Percentiles rank a stretch among this genome's conserved stretches.
Evolutionary conservation across 30 jellyfish, hydroid and myxozoan genomes (phyloP).

Genomic region (Aurelia coerulea): DNA sequence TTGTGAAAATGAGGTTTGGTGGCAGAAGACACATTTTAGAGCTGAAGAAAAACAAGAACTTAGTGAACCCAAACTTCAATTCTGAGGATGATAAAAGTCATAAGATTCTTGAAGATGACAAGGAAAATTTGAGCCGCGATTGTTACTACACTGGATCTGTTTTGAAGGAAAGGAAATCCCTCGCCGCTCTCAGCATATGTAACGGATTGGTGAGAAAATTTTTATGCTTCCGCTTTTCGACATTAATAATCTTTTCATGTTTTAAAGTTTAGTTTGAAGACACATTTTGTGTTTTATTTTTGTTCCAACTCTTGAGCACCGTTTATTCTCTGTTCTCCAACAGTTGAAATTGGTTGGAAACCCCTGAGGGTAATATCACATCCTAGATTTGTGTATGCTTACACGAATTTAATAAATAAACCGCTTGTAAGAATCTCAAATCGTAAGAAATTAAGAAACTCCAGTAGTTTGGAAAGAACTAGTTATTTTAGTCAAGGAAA

Average conservation of each 20-base stretch:
- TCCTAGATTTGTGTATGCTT: too few species aligned
- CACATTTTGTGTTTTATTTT: not conserved
- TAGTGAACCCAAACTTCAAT: slow-evolving; percentile 65
- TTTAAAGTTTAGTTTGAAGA: not conserved
- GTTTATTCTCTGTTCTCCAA: too few species aligned
- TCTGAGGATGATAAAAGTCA: slow-evolving; percentile 50
- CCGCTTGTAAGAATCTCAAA: too few species aligned
- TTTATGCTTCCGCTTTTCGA: not conserved
- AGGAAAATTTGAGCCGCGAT: slow-evolving; percentile 5
- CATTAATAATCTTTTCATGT: not conserved
- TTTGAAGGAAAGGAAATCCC: slow-evolving; percentile 68
- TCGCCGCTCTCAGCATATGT: slow-evolving; percentile 85
- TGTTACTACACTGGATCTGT: slow-evolving; percentile 85
- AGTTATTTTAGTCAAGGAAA: too few species aligned
- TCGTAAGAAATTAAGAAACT: too few species aligned
- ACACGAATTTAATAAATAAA: too few species aligned
- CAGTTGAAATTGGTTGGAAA: too few species aligned
- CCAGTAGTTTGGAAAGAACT: too few species aligned
- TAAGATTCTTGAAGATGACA: not conserved
- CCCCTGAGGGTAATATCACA: too few species aligned
- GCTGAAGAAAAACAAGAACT: slow-evolving; percentile 53
- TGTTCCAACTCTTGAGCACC: too few species aligned
- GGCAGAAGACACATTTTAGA: slow-evolving; percentile 28
- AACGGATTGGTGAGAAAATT: slow-evolving; percentile 81
- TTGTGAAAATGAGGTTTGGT: slow-evolving; percentile 50